These are phyloP conservation scores for Drosophila sucinea DNA, from an alignment of 1,140 invertebrate genomes.

Conservation along the genomic window DNA sequence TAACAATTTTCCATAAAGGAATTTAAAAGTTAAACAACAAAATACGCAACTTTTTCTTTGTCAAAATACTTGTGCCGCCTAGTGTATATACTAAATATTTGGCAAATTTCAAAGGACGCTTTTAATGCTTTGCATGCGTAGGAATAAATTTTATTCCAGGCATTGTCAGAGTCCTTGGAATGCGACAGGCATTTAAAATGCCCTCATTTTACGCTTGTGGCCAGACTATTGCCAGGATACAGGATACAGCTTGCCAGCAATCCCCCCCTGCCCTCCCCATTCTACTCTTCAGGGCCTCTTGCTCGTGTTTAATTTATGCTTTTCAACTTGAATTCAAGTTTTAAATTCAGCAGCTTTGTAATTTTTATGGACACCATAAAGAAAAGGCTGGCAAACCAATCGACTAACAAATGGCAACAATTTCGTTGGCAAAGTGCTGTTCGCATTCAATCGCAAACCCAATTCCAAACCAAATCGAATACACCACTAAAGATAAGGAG, in stretches of 20 bases:
- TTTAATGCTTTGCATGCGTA: conserved; percentile 52
- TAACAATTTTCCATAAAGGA: too few species aligned
- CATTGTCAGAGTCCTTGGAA: conserved; percentile 47
- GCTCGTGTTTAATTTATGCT: conserved; percentile 70
- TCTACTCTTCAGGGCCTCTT: background rate
- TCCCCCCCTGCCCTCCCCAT: background rate
- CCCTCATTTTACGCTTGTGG: conserved; percentile 59
- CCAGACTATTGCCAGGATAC: conserved; percentile 37
- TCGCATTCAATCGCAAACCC: conserved; percentile 25
- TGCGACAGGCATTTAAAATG: conserved; percentile 69
- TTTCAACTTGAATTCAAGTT: conserved; percentile 57
- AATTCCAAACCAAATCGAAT: conserved; percentile 57
- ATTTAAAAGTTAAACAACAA: too few species aligned
- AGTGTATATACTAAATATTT: conserved; percentile 57
- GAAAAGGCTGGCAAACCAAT: conserved; percentile 53
- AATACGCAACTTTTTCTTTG: too few species aligned
- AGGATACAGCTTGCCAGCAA: conserved; percentile 45
- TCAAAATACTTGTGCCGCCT: too few species aligned
- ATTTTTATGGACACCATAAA: conserved; percentile 59
- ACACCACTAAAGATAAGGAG: conserved; percentile 16
- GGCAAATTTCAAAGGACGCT: conserved; percentile 39
- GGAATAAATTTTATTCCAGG: conserved; percentile 47
- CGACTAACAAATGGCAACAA: conserved; percentile 79
- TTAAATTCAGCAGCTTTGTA: conserved; percentile 59
- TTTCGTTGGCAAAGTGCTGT: conserved; percentile 69